Conservation (phyloP, 2,797 vertebrate species). For the Mycteria americana region DNA sequence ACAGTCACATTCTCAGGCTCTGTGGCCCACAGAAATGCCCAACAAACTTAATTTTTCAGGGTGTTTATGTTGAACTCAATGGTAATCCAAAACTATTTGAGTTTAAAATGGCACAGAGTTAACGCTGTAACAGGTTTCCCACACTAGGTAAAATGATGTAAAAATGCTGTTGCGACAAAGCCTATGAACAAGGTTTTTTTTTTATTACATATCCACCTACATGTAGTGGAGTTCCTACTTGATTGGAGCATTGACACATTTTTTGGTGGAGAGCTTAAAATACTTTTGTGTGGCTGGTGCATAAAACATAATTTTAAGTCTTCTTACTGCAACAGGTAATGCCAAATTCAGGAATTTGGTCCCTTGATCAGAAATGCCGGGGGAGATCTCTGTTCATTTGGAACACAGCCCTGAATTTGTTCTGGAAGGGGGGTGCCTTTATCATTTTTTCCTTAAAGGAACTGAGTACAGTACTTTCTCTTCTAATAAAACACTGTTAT, state of each 20-base stretch:
- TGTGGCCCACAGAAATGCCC: neutral
- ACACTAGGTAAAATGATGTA: neutral
- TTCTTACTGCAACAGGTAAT: neutral
- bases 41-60: neutral
- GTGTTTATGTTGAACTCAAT: neutral
- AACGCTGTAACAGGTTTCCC: neutral
- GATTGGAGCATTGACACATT: neutral
- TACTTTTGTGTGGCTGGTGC: neutral
- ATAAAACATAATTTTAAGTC: neutral
- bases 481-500: neutral
- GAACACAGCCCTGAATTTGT: neutral
- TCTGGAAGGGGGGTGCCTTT: neutral
- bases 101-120: neutral
- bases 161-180: neutral
- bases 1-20: neutral
- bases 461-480: neutral
- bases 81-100: neutral
- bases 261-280: neutral
- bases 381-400: neutral
- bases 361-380: neutral
- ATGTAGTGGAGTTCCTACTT: neutral
- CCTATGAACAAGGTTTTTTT: neutral
- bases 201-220: rapidly evolving
- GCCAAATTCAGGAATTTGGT: neutral
- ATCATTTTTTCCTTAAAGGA: neutral